These are phyloP conservation scores for Danio kyathit DNA, from an alignment of 2,797 vertebrate species.

Conservation along the genomic window DNA sequence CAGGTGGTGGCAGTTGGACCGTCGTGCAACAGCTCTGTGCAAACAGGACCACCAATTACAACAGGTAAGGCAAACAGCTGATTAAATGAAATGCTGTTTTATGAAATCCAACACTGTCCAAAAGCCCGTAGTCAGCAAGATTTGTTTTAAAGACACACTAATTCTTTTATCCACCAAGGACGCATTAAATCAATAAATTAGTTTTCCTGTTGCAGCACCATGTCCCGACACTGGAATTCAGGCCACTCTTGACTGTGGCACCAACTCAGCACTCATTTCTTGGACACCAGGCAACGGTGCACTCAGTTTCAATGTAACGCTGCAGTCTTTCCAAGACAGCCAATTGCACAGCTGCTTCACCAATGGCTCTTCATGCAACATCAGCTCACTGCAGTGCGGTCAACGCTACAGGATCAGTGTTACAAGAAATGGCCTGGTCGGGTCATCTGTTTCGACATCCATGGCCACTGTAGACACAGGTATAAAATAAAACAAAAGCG, in stretches of 20 bases:
- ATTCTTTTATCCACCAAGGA: too few species aligned
- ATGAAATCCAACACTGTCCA: not conserved
- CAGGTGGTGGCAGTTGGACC: slow-evolving; percentile 48
- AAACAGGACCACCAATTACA: slow-evolving; percentile 23
- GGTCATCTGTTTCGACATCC: slow-evolving; percentile 60
- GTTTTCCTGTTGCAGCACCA: slow-evolving; percentile 66
- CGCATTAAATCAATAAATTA: too few species aligned
- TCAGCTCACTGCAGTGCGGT: slow-evolving; percentile 73
- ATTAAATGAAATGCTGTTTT: not conserved
- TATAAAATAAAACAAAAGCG: slow-evolving; percentile 36
- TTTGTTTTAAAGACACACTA: not conserved
- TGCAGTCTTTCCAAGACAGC: slow-evolving; percentile 11
- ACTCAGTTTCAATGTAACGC: slow-evolving; percentile 65
- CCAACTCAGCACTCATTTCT: slow-evolving; percentile 67
- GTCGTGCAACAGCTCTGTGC: slow-evolving; percentile 58
- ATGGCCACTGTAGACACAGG: slow-evolving; percentile 67
- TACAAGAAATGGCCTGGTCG: slow-evolving; percentile 67
- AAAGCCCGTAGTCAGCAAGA: not conserved
- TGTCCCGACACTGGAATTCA: slow-evolving; percentile 68
- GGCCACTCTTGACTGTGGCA: slow-evolving; percentile 65
- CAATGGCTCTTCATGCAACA: slow-evolving; percentile 68
- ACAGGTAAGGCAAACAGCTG: slow-evolving; percentile 52
- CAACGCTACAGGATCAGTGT: slow-evolving; percentile 71
- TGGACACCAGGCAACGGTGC: slow-evolving; percentile 75
- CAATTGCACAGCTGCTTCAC: slow-evolving; percentile 66